A percentile compares a stretch with the other conserved stretches of the same genome.
These are phyloP conservation scores for Trichechus manatus DNA, from an alignment of 2,113 vertebrate species.

Conservation along the genomic window DNA sequence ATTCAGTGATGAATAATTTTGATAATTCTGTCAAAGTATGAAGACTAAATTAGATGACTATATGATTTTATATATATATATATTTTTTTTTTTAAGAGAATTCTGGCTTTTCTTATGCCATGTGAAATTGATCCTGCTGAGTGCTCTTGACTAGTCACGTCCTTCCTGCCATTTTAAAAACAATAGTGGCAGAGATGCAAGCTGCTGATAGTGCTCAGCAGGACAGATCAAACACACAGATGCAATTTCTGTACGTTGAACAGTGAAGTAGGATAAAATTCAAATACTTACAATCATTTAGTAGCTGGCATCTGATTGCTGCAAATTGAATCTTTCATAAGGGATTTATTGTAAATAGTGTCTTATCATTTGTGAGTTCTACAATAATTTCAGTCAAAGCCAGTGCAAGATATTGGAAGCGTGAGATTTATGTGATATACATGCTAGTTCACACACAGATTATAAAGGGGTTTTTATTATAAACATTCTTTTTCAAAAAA, in stretches of 20 bases:
- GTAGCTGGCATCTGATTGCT: slow-evolving; percentile 71
- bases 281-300: slow-evolving; percentile 73
- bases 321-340: slow-evolving; percentile 81
- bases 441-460: neutral
- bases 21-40: slow-evolving; percentile 62
- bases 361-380: slow-evolving; percentile 74
- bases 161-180: slow-evolving; percentile 77
- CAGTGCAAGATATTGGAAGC: slow-evolving; percentile 38
- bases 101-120: slow-evolving; percentile 65
- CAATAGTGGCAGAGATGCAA: slow-evolving; percentile 79
- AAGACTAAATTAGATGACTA: slow-evolving; percentile 62
- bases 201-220: slow-evolving; percentile 76
- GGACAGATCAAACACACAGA: slow-evolving; percentile 75
- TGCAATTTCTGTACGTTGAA: slow-evolving; percentile 75
- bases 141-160: slow-evolving; percentile 60
- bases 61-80: neutral
- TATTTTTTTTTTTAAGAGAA: slow-evolving; percentile 53
- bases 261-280: slow-evolving; percentile 76
- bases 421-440: neutral
- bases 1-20: slow-evolving; percentile 64
- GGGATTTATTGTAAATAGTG: slow-evolving; percentile 68
- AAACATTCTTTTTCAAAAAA: slow-evolving; percentile 37
- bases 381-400: slow-evolving; percentile 51
- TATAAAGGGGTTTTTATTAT: neutral
- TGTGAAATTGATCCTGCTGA: slow-evolving; percentile 62